A percentile compares a stretch with the other conserved stretches of the same genome.
Evolutionary conservation across 1,140 invertebrate genomes (phyloP).

Genomic region (Vollenhovia emeryi): DNA sequence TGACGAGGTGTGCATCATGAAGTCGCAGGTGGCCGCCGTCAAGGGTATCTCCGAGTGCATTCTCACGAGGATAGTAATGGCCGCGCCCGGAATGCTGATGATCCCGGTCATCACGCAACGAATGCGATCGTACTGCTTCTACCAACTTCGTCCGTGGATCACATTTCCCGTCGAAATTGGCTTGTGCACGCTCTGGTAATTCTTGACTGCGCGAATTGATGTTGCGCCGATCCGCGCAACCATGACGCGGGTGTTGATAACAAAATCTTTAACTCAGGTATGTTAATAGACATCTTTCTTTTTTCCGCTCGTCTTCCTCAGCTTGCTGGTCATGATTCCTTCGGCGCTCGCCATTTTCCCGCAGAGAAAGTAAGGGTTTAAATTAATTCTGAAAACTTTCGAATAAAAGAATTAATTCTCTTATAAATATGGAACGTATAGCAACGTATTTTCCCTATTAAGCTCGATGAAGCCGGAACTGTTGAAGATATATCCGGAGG

Average conservation of each 20-base stretch:
- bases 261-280: not conserved
- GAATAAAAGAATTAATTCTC: not conserved
- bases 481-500: conserved; percentile 32
- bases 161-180: not conserved
- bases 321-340: conserved; percentile 54
- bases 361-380: conserved; percentile 51
- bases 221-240: not conserved
- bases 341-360: conserved; percentile 52
- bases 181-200: conserved; percentile 51
- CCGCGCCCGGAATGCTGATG: conserved; percentile 85
- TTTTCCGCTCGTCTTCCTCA: not conserved
- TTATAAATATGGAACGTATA: not conserved
- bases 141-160: conserved; percentile 17
- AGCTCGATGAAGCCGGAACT: conserved; percentile 47
- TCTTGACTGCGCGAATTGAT: not conserved
- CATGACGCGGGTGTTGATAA: not conserved
- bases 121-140: conserved; percentile 39
- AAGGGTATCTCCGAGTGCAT: conserved; percentile 88
- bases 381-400: not conserved
- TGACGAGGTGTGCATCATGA: conserved; percentile 58
- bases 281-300: not conserved
- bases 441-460: not conserved
- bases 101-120: conserved; percentile 58
- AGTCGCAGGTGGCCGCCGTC: conserved; percentile 82
- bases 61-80: conserved; percentile 88